Evolutionary conservation across 2,797 vertebrate species (phyloP).

Genomic region (Dallia pectoralis): DNA sequence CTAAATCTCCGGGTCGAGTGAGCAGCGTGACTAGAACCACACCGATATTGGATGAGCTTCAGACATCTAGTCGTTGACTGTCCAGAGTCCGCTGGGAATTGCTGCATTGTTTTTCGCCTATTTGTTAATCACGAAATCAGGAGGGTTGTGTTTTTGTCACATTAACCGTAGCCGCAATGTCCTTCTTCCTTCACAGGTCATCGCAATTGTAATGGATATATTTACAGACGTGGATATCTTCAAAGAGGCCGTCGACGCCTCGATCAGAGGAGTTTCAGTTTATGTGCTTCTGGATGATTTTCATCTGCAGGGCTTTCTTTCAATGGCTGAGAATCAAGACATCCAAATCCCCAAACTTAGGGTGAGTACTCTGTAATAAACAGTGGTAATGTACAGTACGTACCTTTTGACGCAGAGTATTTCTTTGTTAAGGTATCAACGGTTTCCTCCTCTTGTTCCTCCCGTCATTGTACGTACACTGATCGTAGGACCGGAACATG

Average conservation of each 20-base stretch:
- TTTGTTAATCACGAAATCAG: too few species aligned
- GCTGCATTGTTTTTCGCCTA: too few species aligned
- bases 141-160: too few species aligned
- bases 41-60: too few species aligned
- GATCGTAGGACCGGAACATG: neutral
- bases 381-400: neutral
- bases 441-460: neutral
- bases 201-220: constrained; percentile 93
- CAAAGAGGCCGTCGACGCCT: constrained; percentile 90
- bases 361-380: constrained; percentile 71
- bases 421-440: neutral
- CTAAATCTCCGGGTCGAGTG: too few species aligned
- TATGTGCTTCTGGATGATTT: constrained; percentile 90
- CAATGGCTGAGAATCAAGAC: constrained; percentile 88
- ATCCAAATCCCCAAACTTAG: constrained; percentile 88
- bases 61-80: too few species aligned
- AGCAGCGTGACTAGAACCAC: too few species aligned
- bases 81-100: too few species aligned
- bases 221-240: constrained; percentile 98
- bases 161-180: neutral
- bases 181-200: constrained; percentile 75
- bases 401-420: neutral
- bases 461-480: constrained; percentile 1
- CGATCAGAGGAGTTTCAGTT: constrained; percentile 84
- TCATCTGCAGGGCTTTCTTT: constrained; percentile 85